phyloP scores from a whole-genome alignment of 53 echinoderm and acorn worm species.

The Pentamera pediparva region DNA sequence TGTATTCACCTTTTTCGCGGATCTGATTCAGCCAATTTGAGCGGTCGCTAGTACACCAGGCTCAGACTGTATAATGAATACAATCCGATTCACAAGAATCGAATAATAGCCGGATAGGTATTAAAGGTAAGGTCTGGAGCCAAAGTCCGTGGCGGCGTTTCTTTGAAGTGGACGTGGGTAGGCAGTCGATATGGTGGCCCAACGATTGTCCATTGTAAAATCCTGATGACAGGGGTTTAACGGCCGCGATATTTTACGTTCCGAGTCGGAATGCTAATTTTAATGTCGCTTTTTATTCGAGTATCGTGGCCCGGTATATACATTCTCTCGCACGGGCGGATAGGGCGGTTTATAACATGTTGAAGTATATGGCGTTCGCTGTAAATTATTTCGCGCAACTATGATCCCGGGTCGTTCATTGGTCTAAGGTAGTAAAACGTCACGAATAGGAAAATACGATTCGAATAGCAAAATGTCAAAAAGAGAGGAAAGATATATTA shows the following conservation, averaged over 20 bases:
- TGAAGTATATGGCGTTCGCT: too few relatives aligned
- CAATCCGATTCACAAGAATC: not conserved
- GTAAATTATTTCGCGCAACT: too few relatives aligned
- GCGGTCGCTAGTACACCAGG: not conserved
- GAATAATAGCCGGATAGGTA: not conserved
- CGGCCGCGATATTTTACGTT: conserved; percentile 29
- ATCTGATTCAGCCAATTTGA: not conserved
- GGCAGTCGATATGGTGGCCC: not conserved
- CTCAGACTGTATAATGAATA: not conserved
- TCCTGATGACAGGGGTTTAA: conserved; percentile 27
- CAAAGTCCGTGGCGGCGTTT: conserved; percentile 29
- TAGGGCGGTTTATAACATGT: too few relatives aligned
- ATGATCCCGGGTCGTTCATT: too few relatives aligned
- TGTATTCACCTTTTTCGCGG: not conserved
- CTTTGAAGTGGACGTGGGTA: conserved; percentile 30
- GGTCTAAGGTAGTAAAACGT: too few relatives aligned
- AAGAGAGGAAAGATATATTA: too few relatives aligned
- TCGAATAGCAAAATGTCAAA: too few relatives aligned
- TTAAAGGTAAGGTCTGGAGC: not conserved
- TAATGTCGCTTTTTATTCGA: conserved; percentile 25
- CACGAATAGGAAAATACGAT: too few relatives aligned
- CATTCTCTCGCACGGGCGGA: not conserved
- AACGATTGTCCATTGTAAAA: conserved; percentile 32
- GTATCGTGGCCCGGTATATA: not conserved
- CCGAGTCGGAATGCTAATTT: conserved; percentile 24